Percentiles rank a stretch among this genome's conserved stretches.
These are phyloP conservation scores for Schlechtendalia chinensis DNA, from an alignment of 1,140 invertebrate genomes.

Conservation along the genomic window DNA sequence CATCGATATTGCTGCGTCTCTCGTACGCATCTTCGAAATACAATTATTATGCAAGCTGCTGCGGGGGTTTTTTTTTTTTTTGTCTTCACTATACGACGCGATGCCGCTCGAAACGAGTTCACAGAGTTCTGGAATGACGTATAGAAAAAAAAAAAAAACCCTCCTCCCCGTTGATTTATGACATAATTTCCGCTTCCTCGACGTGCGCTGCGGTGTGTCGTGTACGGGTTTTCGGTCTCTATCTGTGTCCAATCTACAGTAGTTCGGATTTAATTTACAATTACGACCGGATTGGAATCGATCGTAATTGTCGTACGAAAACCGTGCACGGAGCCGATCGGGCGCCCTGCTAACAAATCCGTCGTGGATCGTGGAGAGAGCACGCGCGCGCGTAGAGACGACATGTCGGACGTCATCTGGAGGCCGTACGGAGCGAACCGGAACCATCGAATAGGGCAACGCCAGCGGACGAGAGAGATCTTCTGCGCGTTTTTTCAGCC, in stretches of 20 bases:
- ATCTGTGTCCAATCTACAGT: conserved; percentile 5
- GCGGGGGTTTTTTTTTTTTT: background rate
- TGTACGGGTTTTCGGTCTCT: background rate
- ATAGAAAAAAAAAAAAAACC: conserved; percentile 10
- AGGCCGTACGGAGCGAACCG: too few species aligned
- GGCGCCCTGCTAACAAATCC: too few species aligned
- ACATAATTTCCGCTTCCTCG: conserved; percentile 40
- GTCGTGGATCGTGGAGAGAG: too few species aligned
- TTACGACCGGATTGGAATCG: background rate
- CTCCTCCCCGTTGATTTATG: conserved; percentile 45
- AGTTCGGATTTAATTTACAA: background rate
- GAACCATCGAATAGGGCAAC: too few species aligned
- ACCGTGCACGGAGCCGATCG: conserved; percentile 1
- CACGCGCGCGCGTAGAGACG: too few species aligned
- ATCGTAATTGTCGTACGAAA: background rate
- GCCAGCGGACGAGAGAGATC: too few species aligned
- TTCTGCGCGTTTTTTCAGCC: too few species aligned
- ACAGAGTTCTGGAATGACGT: conserved; percentile 29
- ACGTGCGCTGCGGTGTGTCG: background rate
- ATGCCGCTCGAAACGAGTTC: conserved; percentile 42
- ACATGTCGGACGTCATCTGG: too few species aligned
- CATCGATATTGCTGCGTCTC: background rate
- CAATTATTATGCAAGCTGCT: conserved; percentile 41
- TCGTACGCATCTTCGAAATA: background rate
- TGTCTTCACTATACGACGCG: background rate